Evolutionary conservation across 1,140 invertebrate genomes (phyloP), one percentile per base, ranked within the genome.

Genomic region (Papilio helenus): DNA sequence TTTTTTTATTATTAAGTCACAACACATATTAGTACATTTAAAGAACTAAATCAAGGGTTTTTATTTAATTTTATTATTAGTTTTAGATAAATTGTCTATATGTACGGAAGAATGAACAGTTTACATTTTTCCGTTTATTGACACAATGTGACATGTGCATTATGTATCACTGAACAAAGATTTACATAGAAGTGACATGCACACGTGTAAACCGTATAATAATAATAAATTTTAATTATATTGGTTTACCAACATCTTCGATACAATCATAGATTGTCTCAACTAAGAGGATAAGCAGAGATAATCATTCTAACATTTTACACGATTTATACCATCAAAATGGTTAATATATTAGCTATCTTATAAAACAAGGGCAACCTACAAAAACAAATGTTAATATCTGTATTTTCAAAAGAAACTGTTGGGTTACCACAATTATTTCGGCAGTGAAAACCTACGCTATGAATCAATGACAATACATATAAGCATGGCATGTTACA

Each of bases 161-260:
- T 58, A 55, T 61, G 58, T 61, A 14, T 61, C 58, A 61, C 58
- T 26, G 58, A 61, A 61, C 58, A 61, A 61, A 26, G 1, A 61
- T 61, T 61, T 61, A 61, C 23, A 61, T 61, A 61, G 10, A 3
- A 61, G 58, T 61, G 2, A 58, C 20, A 10, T 61, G 10, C 10
- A 61, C 58, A 26, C 58, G 58, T 26, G 58, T 61, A 61, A 61
- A 61, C 26, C 12, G 7, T 58, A 0, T 61, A 61, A 61, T 55
- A 55, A 55, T 55, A 55, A 55, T 55, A 20, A 55, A 18, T n/a
- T 51, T 51, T 51, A 51, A 51, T 51, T 51, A 51, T 18, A 51
- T 51, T 51, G 44, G 1, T 51, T 18, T 18, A n/a, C 49, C 2
- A 61, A 61, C 2, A 20, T 9, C 2, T 12, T 61, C 12, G 55